These are phyloP conservation scores for Ammodytes marinus DNA, from an alignment of 2,113 vertebrate species.

Conservation along the genomic window DNA sequence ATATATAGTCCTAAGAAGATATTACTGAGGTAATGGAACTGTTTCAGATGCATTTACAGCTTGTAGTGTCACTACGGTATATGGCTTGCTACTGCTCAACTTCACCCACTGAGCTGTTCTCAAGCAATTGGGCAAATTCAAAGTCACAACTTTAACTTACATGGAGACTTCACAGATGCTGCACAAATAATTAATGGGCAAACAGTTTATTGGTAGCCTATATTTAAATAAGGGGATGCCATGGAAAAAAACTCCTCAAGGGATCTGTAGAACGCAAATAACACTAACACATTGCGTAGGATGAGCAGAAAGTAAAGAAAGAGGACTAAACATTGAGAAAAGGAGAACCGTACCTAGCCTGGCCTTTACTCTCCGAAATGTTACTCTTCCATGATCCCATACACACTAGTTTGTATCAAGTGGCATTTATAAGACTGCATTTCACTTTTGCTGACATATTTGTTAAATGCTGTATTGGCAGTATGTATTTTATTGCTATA, in stretches of 20 bases:
- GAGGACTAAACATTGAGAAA: neutral
- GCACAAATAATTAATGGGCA: conserved; percentile 76
- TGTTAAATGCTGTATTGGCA: neutral
- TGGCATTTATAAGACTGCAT: neutral
- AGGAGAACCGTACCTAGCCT: neutral
- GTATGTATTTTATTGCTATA: neutral
- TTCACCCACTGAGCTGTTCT: conserved; percentile 57
- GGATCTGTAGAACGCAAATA: conserved; percentile 41
- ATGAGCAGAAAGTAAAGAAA: conserved; percentile 13
- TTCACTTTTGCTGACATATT: neutral
- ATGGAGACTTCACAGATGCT: conserved; percentile 65
- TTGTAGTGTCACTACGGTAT: conserved; percentile 2
- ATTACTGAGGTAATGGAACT: neutral
- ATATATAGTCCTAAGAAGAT: neutral
- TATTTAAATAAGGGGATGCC: conserved; percentile 61
- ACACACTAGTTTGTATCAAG: neutral
- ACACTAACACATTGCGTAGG: conserved; percentile 4
- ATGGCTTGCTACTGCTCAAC: conserved; percentile 41
- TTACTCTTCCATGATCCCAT: neutral
- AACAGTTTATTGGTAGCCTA: conserved; percentile 55
- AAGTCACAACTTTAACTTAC: conserved; percentile 45
- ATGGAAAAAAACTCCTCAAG: conserved; percentile 26
- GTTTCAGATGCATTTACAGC: neutral
- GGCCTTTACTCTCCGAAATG: neutral
- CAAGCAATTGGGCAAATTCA: conserved; percentile 41